Base-by-base conservation (phyloP, 2,888 invertebrate genomes). In the Sesia apiformis region DNA sequence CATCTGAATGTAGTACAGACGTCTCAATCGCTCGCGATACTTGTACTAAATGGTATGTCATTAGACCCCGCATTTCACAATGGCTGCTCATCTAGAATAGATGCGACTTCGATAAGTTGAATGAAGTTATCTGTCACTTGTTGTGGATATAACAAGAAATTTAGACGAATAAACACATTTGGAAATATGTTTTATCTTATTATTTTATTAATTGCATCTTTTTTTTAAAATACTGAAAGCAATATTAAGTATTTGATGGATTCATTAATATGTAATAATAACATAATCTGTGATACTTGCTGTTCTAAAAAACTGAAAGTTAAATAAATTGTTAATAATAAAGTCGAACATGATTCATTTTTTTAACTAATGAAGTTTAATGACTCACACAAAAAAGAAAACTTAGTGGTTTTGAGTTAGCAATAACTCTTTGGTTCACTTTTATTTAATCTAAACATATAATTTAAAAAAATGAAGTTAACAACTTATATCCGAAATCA, bases 11-110 rank as follows among this genome's bases (percentile, higher is more conserved):
- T 53, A 59, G 52, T 52, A n/a, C 52, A 52, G 72, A 81, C 76
- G 63, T 69, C 77, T 83, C 81, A 78, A 82, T 82, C 71, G 71
- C 52, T 38, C 39, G 50, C 50, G 40, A 52, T 52, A 52, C 52
- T 40, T 40, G 67, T 72, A 74, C 78, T 81, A 81, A 84, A 82
- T 78, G 75, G 71, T 72, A 70, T 69, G 78, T 82, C 81, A 78
- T 81, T 82, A 81, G 66, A 67, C 68, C 64, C 67, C 67, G 65
- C 70, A 64, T 67, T 68, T 70, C 66, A 76, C 76, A 77, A 81
- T 78, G 69, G 68, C 64, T 59, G 65, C 63, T 69, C 67, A 75
- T 70, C 23, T 4, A 50, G 38, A 50, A 38, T 38, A 50, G 50
- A 50, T 50, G 50, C 8, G 50, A 50, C 23, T 46, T 46, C 23